Conservation (phyloP, 2,797 vertebrate species). For the Eulemur mongoz region DNA sequence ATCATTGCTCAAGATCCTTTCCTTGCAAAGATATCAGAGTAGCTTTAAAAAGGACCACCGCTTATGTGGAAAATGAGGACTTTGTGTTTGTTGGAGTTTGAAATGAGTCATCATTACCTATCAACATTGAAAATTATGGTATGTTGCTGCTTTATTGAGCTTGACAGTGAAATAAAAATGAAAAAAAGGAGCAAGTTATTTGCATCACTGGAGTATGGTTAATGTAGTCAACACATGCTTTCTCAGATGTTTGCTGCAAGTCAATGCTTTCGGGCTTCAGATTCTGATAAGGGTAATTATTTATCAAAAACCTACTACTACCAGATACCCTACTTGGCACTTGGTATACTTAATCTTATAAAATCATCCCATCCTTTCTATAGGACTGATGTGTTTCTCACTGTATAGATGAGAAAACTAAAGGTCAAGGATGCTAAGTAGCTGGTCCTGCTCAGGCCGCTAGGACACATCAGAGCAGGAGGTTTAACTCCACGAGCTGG, state of each 20-base stretch:
- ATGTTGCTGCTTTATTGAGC: not conserved
- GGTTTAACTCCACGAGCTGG: not conserved
- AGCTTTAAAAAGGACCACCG: not conserved
- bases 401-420: not conserved
- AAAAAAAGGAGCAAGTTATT: not conserved
- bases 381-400: not conserved
- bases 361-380: not conserved
- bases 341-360: not conserved
- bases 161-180: not conserved
- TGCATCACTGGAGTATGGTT: not conserved
- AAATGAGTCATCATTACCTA: not conserved
- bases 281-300: not conserved
- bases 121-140: not conserved
- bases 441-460: accelerated
- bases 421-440: not conserved
- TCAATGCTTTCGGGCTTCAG: not conserved
- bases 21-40: slow-evolving; percentile 25
- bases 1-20: slow-evolving; percentile 14
- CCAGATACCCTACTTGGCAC: not conserved
- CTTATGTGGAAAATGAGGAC: not conserved
- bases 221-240: not conserved
- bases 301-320: not conserved
- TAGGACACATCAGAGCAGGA: not conserved
- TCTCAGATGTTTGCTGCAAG: not conserved
- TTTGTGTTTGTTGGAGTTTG: not conserved